A percentile compares a stretch with the other conserved stretches of the same genome.
These are phyloP conservation scores for Nomada ruficornis DNA, from an alignment of 2,888 invertebrate species.

Conservation along the genomic window DNA sequence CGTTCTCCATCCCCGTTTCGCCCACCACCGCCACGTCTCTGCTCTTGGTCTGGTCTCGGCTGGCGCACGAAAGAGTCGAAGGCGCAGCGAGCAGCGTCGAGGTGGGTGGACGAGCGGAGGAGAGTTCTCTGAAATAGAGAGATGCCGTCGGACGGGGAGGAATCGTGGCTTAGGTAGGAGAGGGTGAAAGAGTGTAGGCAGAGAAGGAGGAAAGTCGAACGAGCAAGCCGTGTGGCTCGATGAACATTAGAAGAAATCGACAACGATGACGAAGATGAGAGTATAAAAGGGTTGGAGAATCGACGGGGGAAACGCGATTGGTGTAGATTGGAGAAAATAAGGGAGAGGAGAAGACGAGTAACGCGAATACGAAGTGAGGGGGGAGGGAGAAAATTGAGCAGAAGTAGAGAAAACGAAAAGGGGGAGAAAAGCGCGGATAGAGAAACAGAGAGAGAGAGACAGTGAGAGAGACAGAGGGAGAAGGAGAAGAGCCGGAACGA, in stretches of 20 bases:
- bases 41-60: background rate
- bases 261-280: constrained; percentile 1
- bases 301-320: background rate
- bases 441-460: constrained; percentile 41
- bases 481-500: constrained; percentile 73
- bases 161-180: constrained; percentile 17
- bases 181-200: constrained; percentile 6
- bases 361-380: constrained; percentile 17
- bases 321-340: constrained; percentile 15
- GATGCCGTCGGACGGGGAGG: constrained; percentile 13
- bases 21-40: background rate
- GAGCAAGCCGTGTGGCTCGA: constrained; percentile 2
- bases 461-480: constrained; percentile 28
- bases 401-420: background rate
- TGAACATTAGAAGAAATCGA: constrained; percentile 4
- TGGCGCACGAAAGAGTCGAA: constrained; percentile 26
- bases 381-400: constrained; percentile 32
- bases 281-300: background rate
- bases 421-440: constrained; percentile 27
- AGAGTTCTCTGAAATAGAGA: constrained; percentile 2
- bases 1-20: constrained; percentile 12
- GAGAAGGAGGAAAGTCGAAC: constrained; percentile 8
- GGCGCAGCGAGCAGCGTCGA: constrained; percentile 32
- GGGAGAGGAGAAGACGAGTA: background rate
- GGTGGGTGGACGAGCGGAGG: background rate